phyloP scores from a whole-genome alignment of 2,888 invertebrate genomes.

The Trisateles emortualis region DNA sequence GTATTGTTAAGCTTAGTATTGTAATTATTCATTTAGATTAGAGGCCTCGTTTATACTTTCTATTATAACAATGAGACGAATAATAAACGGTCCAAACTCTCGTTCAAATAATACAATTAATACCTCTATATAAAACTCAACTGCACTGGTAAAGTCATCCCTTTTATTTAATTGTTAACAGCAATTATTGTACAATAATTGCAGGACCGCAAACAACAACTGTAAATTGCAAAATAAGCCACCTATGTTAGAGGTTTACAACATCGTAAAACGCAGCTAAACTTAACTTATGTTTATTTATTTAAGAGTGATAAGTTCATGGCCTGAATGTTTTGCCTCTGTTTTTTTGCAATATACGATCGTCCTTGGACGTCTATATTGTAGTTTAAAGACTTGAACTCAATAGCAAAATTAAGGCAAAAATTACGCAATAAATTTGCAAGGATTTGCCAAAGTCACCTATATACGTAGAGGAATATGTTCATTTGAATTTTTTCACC shows the following conservation, averaged over 20 bases:
- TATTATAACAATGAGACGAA: too few relatives aligned
- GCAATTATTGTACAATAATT: constrained; percentile 5
- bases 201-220: constrained; percentile 9
- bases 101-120: too few relatives aligned
- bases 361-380: not conserved
- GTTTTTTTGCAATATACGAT: constrained; percentile 1
- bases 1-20: too few relatives aligned
- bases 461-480: too few relatives aligned
- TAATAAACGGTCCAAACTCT: too few relatives aligned
- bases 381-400: not conserved
- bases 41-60: too few relatives aligned
- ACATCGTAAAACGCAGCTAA: constrained; percentile 29
- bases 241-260: constrained; percentile 22
- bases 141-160: too few relatives aligned
- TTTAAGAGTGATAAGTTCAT: constrained; percentile 25
- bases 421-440: too few relatives aligned
- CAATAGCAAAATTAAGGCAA: too few relatives aligned
- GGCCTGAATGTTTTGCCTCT: constrained; percentile 4
- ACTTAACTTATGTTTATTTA: constrained; percentile 30
- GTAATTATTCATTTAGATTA: too few relatives aligned
- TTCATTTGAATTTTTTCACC: too few relatives aligned
- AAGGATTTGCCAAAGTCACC: not conserved
- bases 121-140: too few relatives aligned
- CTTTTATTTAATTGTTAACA: constrained; percentile 5
- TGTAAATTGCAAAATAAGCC: constrained; percentile 9